Conservation (phyloP, 2,888 invertebrate species). For the Ellobium chinense region DNA sequence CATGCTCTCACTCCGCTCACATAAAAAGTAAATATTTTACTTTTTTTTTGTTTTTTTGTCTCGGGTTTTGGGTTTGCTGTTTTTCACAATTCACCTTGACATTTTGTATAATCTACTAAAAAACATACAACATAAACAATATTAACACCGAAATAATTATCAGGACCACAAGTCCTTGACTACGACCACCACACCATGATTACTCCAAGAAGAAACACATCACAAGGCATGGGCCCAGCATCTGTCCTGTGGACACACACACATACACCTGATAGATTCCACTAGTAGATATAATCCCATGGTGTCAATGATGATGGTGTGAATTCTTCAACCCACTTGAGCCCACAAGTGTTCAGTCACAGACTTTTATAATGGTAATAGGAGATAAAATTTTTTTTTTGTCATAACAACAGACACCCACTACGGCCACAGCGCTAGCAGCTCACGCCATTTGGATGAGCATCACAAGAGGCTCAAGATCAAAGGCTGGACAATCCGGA, state of each 20-base stretch:
- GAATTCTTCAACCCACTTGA: not conserved
- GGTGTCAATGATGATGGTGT: no score
- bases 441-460: not conserved
- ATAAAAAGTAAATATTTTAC: conserved; percentile 13
- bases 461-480: conserved; percentile 27
- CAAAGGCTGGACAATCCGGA: conserved; percentile 38
- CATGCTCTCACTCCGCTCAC: conserved; percentile 7
- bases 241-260: not conserved
- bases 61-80: not conserved
- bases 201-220: not conserved
- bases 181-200: conserved; percentile 15
- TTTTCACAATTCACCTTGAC: not conserved
- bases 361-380: conserved; percentile 20
- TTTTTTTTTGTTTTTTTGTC: not conserved
- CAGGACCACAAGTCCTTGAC: conserved; percentile 9
- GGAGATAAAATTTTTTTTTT: conserved; percentile 19
- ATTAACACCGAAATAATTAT: conserved; percentile 10
- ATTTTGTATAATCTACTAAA: conserved; percentile 7
- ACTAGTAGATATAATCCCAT: not conserved
- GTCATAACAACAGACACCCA: conserved; percentile 16
- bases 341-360: not conserved
- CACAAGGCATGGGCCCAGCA: not conserved
- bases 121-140: conserved; percentile 32
- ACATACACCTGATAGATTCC: not conserved
- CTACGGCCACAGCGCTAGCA: not conserved